Evolutionary conservation across 2,888 invertebrate species (phyloP).

Genomic region (Dynastes hyllus): DNA sequence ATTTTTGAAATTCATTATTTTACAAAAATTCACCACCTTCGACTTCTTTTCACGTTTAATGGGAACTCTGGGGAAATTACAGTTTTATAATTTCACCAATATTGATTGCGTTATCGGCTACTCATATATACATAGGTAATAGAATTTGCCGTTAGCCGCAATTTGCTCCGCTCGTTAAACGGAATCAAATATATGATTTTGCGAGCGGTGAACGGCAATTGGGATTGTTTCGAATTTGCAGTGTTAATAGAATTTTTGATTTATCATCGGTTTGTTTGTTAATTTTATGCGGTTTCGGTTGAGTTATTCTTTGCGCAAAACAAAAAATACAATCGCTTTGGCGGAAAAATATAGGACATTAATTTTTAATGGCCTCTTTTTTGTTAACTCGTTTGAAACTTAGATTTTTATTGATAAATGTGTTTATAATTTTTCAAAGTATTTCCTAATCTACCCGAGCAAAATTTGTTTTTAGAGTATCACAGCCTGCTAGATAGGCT

Average conservation of each 20-base stretch:
- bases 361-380: too few species aligned
- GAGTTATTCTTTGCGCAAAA: too few species aligned
- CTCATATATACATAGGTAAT: not conserved
- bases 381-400: too few species aligned
- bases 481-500: too few species aligned
- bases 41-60: not conserved
- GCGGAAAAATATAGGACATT: too few species aligned
- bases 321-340: too few species aligned
- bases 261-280: not conserved
- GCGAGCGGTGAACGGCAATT: not conserved
- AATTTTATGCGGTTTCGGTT: too few species aligned
- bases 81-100: not conserved
- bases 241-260: slow-evolving; percentile 8
- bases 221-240: not conserved
- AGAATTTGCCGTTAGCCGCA: not conserved
- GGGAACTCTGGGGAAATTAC: not conserved
- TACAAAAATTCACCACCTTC: not conserved
- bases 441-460: too few species aligned
- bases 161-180: slow-evolving; percentile 5
- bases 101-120: slow-evolving; percentile 5
- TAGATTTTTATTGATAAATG: too few species aligned
- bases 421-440: too few species aligned
- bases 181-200: not conserved
- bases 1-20: not conserved
- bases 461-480: too few species aligned